Evolutionary conservation across 2,113 vertebrate species (phyloP), one percentile per base, ranked within the genome.

Genomic region (Osmerus eperlanus): DNA sequence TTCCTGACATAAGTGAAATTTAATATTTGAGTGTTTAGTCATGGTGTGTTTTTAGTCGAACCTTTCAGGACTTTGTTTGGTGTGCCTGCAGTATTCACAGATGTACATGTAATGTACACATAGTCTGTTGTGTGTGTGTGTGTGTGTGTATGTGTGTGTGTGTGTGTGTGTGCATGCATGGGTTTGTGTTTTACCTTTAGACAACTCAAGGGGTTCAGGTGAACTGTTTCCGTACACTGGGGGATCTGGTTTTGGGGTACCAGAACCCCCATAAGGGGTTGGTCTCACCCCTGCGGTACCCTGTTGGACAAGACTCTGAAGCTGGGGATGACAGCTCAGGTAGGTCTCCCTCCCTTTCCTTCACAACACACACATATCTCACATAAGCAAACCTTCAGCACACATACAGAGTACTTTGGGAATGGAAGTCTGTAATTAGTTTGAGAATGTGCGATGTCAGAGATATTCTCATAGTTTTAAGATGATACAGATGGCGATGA

Each of bases 261-360:
- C 92, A 94, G 84, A 89, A 95, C 56, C 93, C 94, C n/a, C 91
- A 93, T 86, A 95, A 94, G 15, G 95, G 95, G 69, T 83, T 96
- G 79, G 93, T 94, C 67, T 91, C 86, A 0, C 88, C 94, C 0
- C 87, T 96, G 75, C 91, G 92, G 51, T 93, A 92, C 72, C 89
- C 94, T 6, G 94, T 94, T 74, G 84, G 74, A 29, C 82, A 83
- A 1, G 88, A 90, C 0, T 63, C 78, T 1, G 90, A 90, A 53
- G 66, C 59, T 0, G 90, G 83, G 0, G 88, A 92, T 0, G 93
- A 94, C 73, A 94, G 93, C 84, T 93, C 91, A 69, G 94, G 94
- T 95, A 71, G 85, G 87, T 51, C n/a, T 4, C 2, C n/a, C 18
- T 58, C 47, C 23, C 0, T 23, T 76, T 32, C 52, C 60, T 58